Conservation (phyloP, 1,140 invertebrate species). For the Lethrus apterus region DNA sequence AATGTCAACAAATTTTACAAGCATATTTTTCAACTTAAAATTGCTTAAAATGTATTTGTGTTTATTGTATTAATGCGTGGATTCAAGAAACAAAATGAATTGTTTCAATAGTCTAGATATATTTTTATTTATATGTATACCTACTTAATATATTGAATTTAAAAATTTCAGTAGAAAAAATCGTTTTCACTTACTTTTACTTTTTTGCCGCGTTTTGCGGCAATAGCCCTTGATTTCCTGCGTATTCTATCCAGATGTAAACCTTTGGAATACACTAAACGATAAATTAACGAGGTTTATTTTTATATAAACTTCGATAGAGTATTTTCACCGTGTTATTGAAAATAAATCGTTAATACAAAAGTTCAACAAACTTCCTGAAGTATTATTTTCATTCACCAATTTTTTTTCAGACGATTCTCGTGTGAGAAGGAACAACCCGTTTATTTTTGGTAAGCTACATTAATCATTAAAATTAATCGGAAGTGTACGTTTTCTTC, state of each 20-base stretch:
- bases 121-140: too few relatives aligned
- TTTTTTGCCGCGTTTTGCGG: conserved; percentile 59
- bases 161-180: too few relatives aligned
- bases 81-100: too few relatives aligned
- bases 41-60: too few relatives aligned
- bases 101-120: too few relatives aligned
- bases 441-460: neutral
- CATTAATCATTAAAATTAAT: neutral
- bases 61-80: too few relatives aligned
- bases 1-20: too few relatives aligned
- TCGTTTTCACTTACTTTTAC: conserved; percentile 60
- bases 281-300: neutral
- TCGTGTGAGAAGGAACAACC: neutral
- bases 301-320: neutral
- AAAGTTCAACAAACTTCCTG: neutral
- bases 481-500: neutral
- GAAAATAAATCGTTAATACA: conserved; percentile 1
- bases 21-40: too few relatives aligned
- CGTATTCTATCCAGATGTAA: conserved; percentile 58
- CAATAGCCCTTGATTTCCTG: conserved; percentile 60
- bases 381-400: neutral
- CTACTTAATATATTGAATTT: too few relatives aligned
- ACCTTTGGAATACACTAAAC: conserved; percentile 11
- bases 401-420: neutral
- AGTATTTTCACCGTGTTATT: neutral